Percentiles rank a stretch among this genome's conserved stretches.
These are phyloP conservation scores for Amphiprion clarkii DNA, from an alignment of 2,797 vertebrate species.

Conservation along the genomic window DNA sequence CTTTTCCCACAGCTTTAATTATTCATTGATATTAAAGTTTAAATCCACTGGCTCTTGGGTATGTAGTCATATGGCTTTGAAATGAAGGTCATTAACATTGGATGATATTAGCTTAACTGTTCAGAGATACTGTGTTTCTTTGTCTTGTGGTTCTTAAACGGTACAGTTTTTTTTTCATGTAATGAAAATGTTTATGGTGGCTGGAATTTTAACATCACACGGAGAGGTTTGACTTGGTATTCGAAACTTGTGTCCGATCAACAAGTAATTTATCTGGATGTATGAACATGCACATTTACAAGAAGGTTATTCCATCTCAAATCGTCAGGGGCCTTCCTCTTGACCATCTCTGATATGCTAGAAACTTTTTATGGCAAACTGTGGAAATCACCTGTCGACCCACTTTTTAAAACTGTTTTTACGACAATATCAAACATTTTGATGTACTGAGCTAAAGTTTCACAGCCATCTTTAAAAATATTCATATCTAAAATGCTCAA, in stretches of 20 bases:
- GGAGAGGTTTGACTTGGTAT: background rate
- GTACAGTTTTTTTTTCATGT: background rate
- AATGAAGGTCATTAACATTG: slow-evolving; percentile 72
- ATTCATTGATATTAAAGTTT: slow-evolving; percentile 82
- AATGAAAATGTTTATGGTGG: background rate
- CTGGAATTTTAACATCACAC: background rate
- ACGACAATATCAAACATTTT: no score
- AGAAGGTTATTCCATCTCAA: no score
- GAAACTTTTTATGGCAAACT: no score
- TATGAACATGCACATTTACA: no score
- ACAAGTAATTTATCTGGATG: background rate
- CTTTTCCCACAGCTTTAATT: slow-evolving; percentile 80
- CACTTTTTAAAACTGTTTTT: no score
- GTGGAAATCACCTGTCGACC: no score
- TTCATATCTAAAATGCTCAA: no score
- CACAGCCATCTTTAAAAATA: no score
- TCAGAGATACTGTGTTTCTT: slow-evolving; percentile 38
- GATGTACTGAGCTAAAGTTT: no score
- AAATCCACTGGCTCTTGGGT: slow-evolving; percentile 66
- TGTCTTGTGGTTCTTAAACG: slow-evolving; percentile 27
- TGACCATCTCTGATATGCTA: no score
- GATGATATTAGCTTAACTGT: slow-evolving; percentile 64
- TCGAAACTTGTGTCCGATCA: background rate
- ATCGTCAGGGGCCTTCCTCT: no score
- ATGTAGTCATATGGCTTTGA: slow-evolving; percentile 59